A percentile compares a stretch with the other conserved stretches of the same genome.
These are phyloP conservation scores for Ditula angustiorana DNA, from an alignment of 2,888 invertebrate genomes.

Conservation along the genomic window DNA sequence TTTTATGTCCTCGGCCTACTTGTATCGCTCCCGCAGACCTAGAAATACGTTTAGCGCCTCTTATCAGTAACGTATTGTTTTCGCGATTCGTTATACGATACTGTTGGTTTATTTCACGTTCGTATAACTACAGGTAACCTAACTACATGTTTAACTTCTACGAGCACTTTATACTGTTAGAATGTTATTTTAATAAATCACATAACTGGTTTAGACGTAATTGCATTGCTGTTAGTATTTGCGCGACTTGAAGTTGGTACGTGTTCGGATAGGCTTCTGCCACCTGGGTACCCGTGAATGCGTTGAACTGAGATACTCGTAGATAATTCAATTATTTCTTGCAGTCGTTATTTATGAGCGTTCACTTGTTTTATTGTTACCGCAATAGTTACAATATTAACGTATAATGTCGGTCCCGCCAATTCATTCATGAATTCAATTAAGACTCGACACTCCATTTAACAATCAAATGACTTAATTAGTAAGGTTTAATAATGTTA, in stretches of 20 bases:
- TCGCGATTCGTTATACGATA: slow-evolving; percentile 21
- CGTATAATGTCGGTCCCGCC: background rate
- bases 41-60: slow-evolving; percentile 40
- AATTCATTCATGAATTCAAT: slow-evolving; percentile 3
- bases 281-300: background rate
- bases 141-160: slow-evolving; percentile 6
- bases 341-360: slow-evolving; percentile 2
- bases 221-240: slow-evolving; percentile 49
- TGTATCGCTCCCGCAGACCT: slow-evolving; percentile 36
- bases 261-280: slow-evolving; percentile 56
- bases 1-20: slow-evolving; percentile 32
- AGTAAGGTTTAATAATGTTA: background rate
- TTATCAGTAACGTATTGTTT: slow-evolving; percentile 42
- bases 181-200: slow-evolving; percentile 27
- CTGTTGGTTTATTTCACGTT: slow-evolving; percentile 3
- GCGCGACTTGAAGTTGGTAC: slow-evolving; percentile 52
- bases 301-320: background rate
- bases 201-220: slow-evolving; percentile 38
- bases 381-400: background rate
- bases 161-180: slow-evolving; percentile 2
- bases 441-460: background rate
- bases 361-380: background rate
- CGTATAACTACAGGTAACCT: slow-evolving; percentile 15
- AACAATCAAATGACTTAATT: background rate
- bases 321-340: slow-evolving; percentile 22